Conservation (phyloP, 2,797 vertebrate genomes). For the Hypotaenidia philippensis region DNA sequence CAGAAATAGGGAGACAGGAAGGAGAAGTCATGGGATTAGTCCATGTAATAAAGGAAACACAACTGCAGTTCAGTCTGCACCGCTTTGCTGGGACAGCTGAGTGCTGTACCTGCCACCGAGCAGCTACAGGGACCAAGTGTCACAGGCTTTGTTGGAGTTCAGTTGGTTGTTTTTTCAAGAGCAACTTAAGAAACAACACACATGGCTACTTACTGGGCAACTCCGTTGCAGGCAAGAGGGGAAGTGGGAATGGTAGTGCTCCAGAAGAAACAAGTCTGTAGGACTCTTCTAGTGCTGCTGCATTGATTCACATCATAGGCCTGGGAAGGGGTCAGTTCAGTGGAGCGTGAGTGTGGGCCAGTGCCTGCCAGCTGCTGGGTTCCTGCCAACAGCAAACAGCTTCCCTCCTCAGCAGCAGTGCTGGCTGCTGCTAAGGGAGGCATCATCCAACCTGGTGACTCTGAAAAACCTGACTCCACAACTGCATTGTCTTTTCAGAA, state of each 20-base stretch:
- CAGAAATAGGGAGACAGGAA: neutral
- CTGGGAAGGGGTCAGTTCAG: neutral
- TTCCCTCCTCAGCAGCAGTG: neutral
- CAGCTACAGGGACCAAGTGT: neutral
- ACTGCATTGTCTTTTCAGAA: neutral
- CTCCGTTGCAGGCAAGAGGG: neutral
- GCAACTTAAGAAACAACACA: neutral
- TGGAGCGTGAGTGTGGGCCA: neutral
- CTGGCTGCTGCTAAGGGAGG: neutral
- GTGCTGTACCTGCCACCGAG: neutral
- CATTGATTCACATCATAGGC: fast-evolving
- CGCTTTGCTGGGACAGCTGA: neutral
- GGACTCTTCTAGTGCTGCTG: neutral
- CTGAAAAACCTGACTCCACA: neutral
- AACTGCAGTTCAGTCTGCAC: neutral
- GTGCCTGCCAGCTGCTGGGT: neutral
- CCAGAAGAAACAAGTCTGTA: fast-evolving
- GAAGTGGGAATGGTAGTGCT: neutral
- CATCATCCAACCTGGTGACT: neutral
- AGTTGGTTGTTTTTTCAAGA: neutral
- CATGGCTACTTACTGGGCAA: neutral
- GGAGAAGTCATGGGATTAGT: neutral
- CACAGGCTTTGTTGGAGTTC: neutral
- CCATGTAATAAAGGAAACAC: neutral
- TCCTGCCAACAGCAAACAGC: neutral